A percentile compares a stretch with the other conserved stretches of the same genome.
These are phyloP conservation scores for Neomorphus geoffroyi DNA, from an alignment of 2,797 vertebrate species.

Conservation along the genomic window DNA sequence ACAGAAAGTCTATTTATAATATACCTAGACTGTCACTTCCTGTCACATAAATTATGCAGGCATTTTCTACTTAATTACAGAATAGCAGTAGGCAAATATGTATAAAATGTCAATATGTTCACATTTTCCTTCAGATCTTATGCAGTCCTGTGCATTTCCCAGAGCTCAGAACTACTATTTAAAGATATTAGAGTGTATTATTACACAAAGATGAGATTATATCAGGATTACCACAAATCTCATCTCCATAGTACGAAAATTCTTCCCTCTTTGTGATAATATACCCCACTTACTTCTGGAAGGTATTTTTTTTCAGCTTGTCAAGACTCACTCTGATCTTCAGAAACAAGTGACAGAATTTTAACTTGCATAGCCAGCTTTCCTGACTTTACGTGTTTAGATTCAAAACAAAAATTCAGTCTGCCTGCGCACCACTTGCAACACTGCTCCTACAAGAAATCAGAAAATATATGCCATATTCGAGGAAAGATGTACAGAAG, in stretches of 20 bases:
- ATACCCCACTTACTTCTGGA: not conserved
- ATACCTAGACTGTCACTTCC: not conserved
- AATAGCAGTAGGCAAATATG: not conserved
- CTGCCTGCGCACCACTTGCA: not conserved
- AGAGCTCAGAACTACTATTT: not conserved
- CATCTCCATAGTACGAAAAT: not conserved
- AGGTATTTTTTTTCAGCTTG: not conserved
- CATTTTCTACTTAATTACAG: not conserved
- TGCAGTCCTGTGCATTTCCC: not conserved
- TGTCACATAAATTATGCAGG: not conserved
- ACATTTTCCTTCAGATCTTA: not conserved
- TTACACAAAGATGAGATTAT: not conserved
- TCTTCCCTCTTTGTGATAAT: not conserved
- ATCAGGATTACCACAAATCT: slow-evolving; percentile 1
- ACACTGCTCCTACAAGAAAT: not conserved
- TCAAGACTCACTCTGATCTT: not conserved
- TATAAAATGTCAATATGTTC: not conserved
- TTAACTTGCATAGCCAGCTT: not conserved
- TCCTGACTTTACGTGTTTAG: not conserved
- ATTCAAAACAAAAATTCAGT: not conserved
- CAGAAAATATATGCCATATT: not conserved
- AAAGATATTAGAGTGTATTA: not conserved
- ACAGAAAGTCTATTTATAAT: not conserved
- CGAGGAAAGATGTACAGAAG: not conserved
- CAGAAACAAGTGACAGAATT: not conserved